A percentile compares a stretch with the other conserved stretches of the same genome.
phyloP scores from a whole-genome alignment of 2,113 vertebrate genomes.

The Sebastes fasciatus region DNA sequence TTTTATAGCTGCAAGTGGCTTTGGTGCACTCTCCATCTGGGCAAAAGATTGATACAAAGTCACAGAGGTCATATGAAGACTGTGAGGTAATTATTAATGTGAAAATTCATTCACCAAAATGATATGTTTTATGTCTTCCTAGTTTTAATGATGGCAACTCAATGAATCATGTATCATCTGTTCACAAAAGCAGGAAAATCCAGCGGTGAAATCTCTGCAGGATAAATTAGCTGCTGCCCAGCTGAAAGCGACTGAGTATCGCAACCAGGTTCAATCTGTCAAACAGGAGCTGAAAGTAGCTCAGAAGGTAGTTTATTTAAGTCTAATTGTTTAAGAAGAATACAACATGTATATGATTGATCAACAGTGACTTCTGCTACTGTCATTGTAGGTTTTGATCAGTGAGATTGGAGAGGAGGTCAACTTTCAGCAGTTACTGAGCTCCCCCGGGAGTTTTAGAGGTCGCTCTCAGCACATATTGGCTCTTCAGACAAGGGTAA shows the following conservation, averaged over 20 bases:
- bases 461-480: constrained; percentile 96
- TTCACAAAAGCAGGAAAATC: constrained; percentile 78
- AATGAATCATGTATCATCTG: neutral
- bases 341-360: neutral
- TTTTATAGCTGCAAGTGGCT: constrained; percentile 82
- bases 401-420: constrained; percentile 93
- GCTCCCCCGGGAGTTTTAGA: constrained; percentile 87
- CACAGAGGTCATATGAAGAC: constrained; percentile 64
- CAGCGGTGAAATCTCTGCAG: constrained; percentile 87
- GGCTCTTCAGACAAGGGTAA: constrained; percentile 90
- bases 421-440: constrained; percentile 87
- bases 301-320: constrained; percentile 87
- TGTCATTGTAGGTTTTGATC: constrained; percentile 85
- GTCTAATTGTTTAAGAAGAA: neutral
- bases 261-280: constrained; percentile 90
- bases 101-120: neutral
- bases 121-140: neutral
- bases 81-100: constrained; percentile 60
- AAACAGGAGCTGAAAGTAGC: constrained; percentile 92
- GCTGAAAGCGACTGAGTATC: constrained; percentile 89
- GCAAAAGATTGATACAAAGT: constrained; percentile 65
- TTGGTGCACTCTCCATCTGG: constrained; percentile 62
- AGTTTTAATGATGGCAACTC: neutral
- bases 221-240: constrained; percentile 89
- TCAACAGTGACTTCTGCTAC: neutral